A percentile compares a stretch with the other conserved stretches of the same genome.
These are phyloP conservation scores for Yponomeuta sedellus DNA, from an alignment of 2,888 invertebrate species.

Conservation along the genomic window DNA sequence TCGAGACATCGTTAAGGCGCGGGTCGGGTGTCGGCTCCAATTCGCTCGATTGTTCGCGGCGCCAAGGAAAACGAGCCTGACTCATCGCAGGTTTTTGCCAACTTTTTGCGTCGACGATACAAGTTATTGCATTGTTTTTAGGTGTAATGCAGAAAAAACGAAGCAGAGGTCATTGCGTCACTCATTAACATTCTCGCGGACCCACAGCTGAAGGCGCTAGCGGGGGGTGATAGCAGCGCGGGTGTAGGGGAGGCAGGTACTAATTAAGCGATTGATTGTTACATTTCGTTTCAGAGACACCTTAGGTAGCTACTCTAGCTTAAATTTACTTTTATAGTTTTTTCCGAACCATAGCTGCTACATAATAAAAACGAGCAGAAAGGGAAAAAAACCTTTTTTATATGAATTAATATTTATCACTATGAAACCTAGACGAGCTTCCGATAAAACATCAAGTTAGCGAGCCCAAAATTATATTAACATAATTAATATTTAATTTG, in stretches of 20 bases:
- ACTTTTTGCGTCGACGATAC: constrained; percentile 35
- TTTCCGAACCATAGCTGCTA: too few species aligned
- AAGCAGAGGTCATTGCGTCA: constrained; percentile 57
- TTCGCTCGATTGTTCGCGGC: constrained; percentile 4
- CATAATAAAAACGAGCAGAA: too few species aligned
- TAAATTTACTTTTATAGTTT: too few species aligned
- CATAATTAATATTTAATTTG: too few species aligned
- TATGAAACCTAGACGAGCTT: too few species aligned
- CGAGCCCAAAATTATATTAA: too few species aligned
- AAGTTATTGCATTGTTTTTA: constrained; percentile 49
- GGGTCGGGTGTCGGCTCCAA: background rate
- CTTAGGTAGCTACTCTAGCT: too few species aligned
- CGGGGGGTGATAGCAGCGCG: constrained; percentile 21
- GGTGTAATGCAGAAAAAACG: constrained; percentile 45
- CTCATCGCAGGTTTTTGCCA: constrained; percentile 24
- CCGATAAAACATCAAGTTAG: too few species aligned
- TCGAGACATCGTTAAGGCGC: background rate
- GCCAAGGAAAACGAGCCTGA: constrained; percentile 38
- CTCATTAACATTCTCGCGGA: constrained; percentile 48
- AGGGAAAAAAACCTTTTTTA: too few species aligned
- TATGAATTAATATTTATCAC: too few species aligned
- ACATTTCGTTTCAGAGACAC: too few species aligned
- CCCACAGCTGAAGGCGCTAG: too few species aligned
- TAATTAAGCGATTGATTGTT: constrained; percentile 6
- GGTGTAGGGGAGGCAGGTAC: constrained; percentile 19